These are phyloP conservation scores for Bombus soroeensis DNA, from an alignment of 1,140 invertebrate species.

Conservation along the genomic window DNA sequence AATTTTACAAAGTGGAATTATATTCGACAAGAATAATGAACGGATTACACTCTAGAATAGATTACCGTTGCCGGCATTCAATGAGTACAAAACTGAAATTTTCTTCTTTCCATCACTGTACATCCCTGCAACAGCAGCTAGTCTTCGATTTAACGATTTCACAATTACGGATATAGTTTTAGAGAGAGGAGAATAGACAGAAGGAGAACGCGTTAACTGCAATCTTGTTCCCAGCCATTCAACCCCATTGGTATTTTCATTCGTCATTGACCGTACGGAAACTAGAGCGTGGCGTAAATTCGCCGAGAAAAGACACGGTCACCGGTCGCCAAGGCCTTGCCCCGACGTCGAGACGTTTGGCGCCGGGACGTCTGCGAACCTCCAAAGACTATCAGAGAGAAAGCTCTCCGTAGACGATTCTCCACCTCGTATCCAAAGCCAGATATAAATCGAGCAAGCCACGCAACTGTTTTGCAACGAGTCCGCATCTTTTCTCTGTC, in stretches of 20 bases:
- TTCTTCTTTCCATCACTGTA: too few species aligned
- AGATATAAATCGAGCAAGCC: slow-evolving; percentile 35
- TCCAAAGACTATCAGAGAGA: not conserved
- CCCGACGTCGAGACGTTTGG: slow-evolving; percentile 43
- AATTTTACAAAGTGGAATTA: too few species aligned
- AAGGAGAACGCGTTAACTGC: not conserved
- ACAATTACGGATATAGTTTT: too few species aligned
- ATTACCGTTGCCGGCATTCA: too few species aligned
- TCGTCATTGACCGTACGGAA: not conserved
- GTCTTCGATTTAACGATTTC: too few species aligned
- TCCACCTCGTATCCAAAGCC: not conserved
- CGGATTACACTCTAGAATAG: too few species aligned
- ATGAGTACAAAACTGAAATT: too few species aligned
- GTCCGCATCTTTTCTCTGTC: not conserved
- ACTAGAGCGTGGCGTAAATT: slow-evolving; percentile 15
- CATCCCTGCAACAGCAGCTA: too few species aligned
- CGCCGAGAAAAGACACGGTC: slow-evolving; percentile 27
- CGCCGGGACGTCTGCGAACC: slow-evolving; percentile 48
- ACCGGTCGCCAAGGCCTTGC: slow-evolving; percentile 50
- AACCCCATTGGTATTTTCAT: slow-evolving; percentile 5
- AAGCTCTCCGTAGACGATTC: not conserved
- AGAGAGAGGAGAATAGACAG: too few species aligned
- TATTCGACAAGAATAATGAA: too few species aligned
- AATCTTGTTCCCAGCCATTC: not conserved
- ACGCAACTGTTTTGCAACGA: not conserved